These are phyloP conservation scores for Potamarius usumacintae DNA, from an alignment of 2,113 vertebrate species.

Conservation along the genomic window DNA sequence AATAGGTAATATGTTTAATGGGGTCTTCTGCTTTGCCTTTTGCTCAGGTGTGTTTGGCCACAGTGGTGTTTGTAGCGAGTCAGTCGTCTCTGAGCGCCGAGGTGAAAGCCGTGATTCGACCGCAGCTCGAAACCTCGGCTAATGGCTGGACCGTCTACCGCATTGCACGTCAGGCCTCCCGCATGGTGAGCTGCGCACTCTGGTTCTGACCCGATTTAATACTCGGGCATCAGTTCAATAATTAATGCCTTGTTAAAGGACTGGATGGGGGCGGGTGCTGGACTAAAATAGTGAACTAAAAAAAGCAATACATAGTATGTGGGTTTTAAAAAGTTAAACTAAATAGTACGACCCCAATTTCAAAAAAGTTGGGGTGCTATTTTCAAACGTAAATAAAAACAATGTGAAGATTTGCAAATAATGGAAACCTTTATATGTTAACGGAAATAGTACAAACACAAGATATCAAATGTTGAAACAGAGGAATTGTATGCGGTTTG, in stretches of 20 bases:
- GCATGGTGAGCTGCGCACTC: constrained; percentile 78
- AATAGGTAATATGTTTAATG: neutral
- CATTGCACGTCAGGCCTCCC: constrained; percentile 94
- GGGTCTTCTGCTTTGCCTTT: neutral
- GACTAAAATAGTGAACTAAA: neutral
- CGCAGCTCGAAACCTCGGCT: constrained; percentile 90
- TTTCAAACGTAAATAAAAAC: no score
- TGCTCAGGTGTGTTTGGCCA: constrained; percentile 89
- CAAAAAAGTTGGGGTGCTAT: no score
- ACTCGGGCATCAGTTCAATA: neutral
- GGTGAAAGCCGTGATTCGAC: constrained; percentile 89
- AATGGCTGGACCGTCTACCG: constrained; percentile 97
- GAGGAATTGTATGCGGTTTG: no score
- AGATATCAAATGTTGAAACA: no score
- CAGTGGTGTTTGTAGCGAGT: constrained; percentile 96
- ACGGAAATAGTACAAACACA: no score
- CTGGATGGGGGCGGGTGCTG: neutral
- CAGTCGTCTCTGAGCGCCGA: constrained; percentile 90
- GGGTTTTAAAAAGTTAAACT: neutral
- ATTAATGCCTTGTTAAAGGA: neutral
- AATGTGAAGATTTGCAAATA: no score
- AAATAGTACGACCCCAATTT: neutral
- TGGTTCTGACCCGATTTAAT: neutral
- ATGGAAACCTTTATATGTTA: no score
- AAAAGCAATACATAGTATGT: neutral